phyloP scores from a whole-genome alignment of 1,140 invertebrate genomes.

The Sycophaga agraensis region DNA sequence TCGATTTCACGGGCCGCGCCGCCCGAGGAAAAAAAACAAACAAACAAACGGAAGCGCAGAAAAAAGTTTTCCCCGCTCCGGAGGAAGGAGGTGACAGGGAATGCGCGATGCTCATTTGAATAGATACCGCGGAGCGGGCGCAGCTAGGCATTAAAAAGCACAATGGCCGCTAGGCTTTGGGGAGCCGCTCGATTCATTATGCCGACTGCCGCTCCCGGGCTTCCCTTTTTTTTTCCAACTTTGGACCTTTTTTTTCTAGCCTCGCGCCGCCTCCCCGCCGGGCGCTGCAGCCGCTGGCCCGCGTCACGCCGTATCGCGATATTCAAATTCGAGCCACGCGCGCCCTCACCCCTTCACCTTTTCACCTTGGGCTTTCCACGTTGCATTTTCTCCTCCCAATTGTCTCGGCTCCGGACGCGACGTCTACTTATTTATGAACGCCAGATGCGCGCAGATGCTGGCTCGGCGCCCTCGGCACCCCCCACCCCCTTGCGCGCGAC shows the following conservation, averaged over 20 bases:
- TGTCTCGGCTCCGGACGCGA: too few relatives aligned
- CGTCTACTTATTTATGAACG: not conserved
- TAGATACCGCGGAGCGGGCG: slow-evolving; percentile 19
- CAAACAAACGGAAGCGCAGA: slow-evolving; percentile 51
- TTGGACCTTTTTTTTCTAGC: slow-evolving; percentile 11
- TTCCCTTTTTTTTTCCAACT: slow-evolving; percentile 20
- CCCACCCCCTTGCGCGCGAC: too few relatives aligned
- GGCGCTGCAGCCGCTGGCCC: too few relatives aligned
- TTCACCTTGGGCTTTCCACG: not conserved
- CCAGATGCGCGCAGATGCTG: not conserved
- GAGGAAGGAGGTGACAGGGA: slow-evolving; percentile 33
- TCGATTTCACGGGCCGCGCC: slow-evolving; percentile 7
- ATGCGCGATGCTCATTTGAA: slow-evolving; percentile 47
- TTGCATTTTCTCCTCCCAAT: not conserved
- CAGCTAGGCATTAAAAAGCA: not conserved
- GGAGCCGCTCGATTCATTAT: slow-evolving; percentile 9
- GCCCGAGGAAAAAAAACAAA: slow-evolving; percentile 33
- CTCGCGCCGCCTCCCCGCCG: too few relatives aligned
- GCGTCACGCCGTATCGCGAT: slow-evolving; percentile 10
- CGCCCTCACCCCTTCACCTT: not conserved
- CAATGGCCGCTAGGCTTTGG: not conserved
- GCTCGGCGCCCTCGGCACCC: too few relatives aligned
- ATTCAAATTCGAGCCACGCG: slow-evolving; percentile 30
- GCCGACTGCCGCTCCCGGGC: not conserved
- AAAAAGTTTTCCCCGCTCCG: slow-evolving; percentile 36